Evolutionary conservation across 2,113 vertebrate species (phyloP), one percentile per base, ranked within the genome.

Genomic region (Epinephelus lanceolatus): DNA sequence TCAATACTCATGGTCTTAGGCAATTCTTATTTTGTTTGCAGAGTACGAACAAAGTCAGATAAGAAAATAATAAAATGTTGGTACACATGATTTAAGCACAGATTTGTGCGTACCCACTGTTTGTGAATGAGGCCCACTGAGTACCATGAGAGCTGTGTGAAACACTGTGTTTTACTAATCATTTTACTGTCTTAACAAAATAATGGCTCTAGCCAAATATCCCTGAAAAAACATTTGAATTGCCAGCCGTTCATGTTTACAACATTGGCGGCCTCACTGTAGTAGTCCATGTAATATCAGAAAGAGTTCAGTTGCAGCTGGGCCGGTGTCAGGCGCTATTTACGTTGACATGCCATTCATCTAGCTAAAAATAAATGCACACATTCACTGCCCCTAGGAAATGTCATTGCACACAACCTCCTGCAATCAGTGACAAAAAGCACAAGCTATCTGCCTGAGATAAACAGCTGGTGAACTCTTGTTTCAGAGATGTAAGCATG

Each of bases 281-380:
- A 57, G 63, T 25, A 27, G 11, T 60, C 18, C 27, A 18, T 66
- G 79, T 67, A 60, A 52, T 59, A 75, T 67, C 71, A 71, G 84
- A 53, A 49, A 71, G 81, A 83, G 88, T 87, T 85, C 60, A 65
- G 83, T 81, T 90, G 87, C 91, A 91, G 83, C 74, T 59, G 53
- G 79, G 77, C 59, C 42, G 53, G 83, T 80, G 87, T 87, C 86
- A 90, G 83, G 60, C 70, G 91, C 89, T 93, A 92, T 94, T 94
- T 92, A 92, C 85, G 88, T 89, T 92, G 83, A 93, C 92, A 81
- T 93, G 83, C 90, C 87, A 90, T 76, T 90, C 91, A 83, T 70
- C 70, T 52, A 49, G 81, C 86, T 93, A 94, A 91, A 95, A 93
- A 93, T 95, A 95, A 76, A 83, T 71, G 2, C 53, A 82, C 89